These are phyloP conservation scores for Pyrocephalus nanus DNA, from an alignment of 2,797 vertebrate genomes.

Conservation along the genomic window DNA sequence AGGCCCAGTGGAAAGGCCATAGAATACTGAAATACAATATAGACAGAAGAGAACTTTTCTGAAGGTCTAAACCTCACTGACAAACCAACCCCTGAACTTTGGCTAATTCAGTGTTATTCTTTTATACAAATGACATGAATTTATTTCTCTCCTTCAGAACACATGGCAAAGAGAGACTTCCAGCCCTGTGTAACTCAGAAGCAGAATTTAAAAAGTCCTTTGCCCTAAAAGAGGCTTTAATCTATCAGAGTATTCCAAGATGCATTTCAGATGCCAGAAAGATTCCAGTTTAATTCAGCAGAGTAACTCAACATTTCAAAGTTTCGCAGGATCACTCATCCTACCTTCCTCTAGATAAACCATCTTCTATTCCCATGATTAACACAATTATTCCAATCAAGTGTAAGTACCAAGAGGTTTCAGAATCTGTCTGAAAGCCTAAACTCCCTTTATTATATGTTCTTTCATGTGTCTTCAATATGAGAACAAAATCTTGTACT, in stretches of 20 bases:
- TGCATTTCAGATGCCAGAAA: background rate
- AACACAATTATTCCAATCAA: background rate
- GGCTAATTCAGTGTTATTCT: background rate
- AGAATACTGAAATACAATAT: background rate
- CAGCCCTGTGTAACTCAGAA: background rate
- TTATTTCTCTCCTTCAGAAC: background rate
- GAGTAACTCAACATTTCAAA: background rate
- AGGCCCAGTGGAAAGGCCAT: background rate
- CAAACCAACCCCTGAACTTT: background rate
- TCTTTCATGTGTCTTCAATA: background rate
- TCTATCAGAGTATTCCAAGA: background rate
- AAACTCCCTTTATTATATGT: background rate
- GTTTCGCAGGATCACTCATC: background rate
- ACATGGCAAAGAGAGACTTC: background rate
- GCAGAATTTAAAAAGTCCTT: background rate
- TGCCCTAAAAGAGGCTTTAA: background rate
- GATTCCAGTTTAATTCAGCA: background rate
- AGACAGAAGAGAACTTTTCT: background rate
- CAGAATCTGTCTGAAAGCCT: background rate
- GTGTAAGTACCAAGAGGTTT: background rate
- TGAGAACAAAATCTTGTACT: background rate
- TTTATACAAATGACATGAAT: background rate
- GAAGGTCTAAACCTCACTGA: background rate
- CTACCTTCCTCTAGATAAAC: background rate
- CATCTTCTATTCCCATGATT: background rate